Evolutionary conservation across 2,113 vertebrate species (phyloP), one percentile per base, ranked within the genome.

Genomic region (Calypte anna): DNA sequence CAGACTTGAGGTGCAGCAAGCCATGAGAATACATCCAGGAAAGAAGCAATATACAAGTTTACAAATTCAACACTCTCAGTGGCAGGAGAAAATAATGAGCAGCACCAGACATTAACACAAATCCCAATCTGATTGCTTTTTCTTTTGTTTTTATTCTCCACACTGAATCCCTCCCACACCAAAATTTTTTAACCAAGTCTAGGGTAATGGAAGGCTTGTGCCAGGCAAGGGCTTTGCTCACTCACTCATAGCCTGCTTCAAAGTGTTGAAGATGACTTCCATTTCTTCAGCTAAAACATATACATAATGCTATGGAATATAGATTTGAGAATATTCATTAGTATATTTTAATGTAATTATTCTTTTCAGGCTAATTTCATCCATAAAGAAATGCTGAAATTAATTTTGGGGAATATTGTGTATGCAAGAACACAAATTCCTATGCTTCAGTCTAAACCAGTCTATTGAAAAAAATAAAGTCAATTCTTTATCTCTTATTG

Each of bases 111-210:
- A 31, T 44, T 66, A 74, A 6, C 9, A 77, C 80, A 88, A 89
- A 53, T 31, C 2, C 19, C 28, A 69, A 13, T 48, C 5, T 18
- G 5, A 87, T 8, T 2, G 61, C 22, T 31, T 59, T 36, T 5
- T 8, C 2, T 22, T 31, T 59, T n/a, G 5, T 7, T 30, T 50
- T 50, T 50, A 50, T 50, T 50, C 50, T 50, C 23, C 28, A 46
- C 31, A 66, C 1, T 2, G 30, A 19, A 19, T 3, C 25, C 8
- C 5, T 4, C 8, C 3, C 10, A 3, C 8, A 5, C 6, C 1
- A 13, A 44, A 40, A 2, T 0, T 18, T 0, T 18, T 82, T 24
- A 58, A 48, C 28, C 8, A 59, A 23, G 3, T 63, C 18, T 51
- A 36, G 17, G 25, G 6, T 24, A 22, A 78, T 28, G 12, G 9